Percentiles rank a stretch among this genome's conserved stretches.
These are phyloP conservation scores for Drosophila tristis DNA, from an alignment of 1,140 invertebrate species.

Conservation along the genomic window DNA sequence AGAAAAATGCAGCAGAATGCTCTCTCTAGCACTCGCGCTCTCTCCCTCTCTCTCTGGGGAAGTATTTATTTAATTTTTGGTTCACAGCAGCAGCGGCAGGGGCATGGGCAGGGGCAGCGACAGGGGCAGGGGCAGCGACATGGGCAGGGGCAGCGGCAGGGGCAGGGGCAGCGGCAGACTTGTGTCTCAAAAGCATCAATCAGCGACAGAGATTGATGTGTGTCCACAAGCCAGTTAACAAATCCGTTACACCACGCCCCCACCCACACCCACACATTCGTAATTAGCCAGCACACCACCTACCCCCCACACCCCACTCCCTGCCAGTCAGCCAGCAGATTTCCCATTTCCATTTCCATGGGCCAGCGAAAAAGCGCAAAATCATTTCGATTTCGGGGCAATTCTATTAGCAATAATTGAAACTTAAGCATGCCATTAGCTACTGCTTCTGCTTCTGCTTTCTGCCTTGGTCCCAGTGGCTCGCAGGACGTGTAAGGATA, in stretches of 20 bases:
- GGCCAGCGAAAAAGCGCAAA: slow-evolving; percentile 19
- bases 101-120: no score
- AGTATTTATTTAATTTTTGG: slow-evolving; percentile 35
- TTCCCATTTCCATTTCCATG: not conserved
- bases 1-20: slow-evolving; percentile 26
- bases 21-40: not conserved
- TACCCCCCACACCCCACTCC: no score
- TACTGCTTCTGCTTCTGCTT: slow-evolving; percentile 46
- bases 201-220: slow-evolving; percentile 44
- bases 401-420: slow-evolving; percentile 79
- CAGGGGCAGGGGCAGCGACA: no score
- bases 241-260: not conserved
- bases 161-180: not conserved
- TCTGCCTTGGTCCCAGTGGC: no score
- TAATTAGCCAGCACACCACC: slow-evolving; percentile 15
- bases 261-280: not conserved
- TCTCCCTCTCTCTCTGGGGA: not conserved
- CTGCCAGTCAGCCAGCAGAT: no score
- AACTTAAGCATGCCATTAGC: slow-evolving; percentile 79
- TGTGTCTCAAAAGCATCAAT: slow-evolving; percentile 32
- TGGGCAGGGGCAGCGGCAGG: no score
- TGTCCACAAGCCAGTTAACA: slow-evolving; percentile 31
- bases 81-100: slow-evolving; percentile 28
- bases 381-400: slow-evolving; percentile 53
- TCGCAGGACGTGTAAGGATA: slow-evolving; percentile 41